Base-by-base conservation (phyloP, 2,888 invertebrate genomes). In the Meiosimyza platycephala region DNA sequence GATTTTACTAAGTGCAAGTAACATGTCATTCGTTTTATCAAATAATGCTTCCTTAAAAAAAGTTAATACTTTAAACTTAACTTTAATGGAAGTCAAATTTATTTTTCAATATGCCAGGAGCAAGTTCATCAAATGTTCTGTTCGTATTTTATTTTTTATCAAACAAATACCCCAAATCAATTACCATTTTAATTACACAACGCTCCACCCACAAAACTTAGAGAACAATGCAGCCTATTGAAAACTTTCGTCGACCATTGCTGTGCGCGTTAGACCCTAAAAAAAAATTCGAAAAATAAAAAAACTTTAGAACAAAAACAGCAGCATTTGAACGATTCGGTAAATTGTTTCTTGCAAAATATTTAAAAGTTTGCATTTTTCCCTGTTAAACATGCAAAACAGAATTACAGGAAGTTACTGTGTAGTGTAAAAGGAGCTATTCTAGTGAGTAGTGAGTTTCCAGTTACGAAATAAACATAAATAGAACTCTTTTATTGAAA, bases 181-280 rank as follows among this genome's bases (percentile, higher is more conserved):
- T 71, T 71, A 71, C 71, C 71, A 71, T 71, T 71, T 71, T 64
- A 64, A 71, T 71, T 71, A 71, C 57, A 62, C 13, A 65, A 65
- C 3, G 16, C 28, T 28, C 65, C 11, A 15, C 15, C 22, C n/a
- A 48, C 22, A 51, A 51, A 22, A 28, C 13, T 28, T 15, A 13
- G 22, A 59, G 22, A 18, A 59, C 54, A 54, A 18, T 18, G n/a
- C 54, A 54, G 12, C 7, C 54, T 7, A 54, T 16, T 54, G 18
- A 54, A 50, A 50, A 28, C 50, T 59, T 69, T 62, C 52, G 68
- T 68, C 57, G 48, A 28, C 57, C 55, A 57, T 57, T 68, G 57
- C 28, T 59, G 52, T 3, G 11, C 28, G 28, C 22, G 59, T 18
- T 16, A 57, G 40, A 18, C 60, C 59, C 13, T 16, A 11, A 33